Evolutionary conservation across 2,113 vertebrate genomes (phyloP).

Genomic region (Hiodon alosoides): DNA sequence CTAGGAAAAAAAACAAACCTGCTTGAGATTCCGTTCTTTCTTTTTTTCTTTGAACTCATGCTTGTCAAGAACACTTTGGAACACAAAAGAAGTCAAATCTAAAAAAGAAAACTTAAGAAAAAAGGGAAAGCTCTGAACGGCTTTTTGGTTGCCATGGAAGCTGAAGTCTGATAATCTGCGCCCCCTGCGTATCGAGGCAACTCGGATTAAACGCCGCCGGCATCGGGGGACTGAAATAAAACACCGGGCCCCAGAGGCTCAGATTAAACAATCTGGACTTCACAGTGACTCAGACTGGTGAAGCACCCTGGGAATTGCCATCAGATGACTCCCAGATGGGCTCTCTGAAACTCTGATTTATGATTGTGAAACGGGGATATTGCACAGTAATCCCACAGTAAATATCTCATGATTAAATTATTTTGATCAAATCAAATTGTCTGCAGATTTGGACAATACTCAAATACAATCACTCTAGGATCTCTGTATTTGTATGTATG

Average conservation of each 20-base stretch:
- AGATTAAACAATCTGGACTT: constrained; percentile 1
- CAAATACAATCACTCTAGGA: too few species aligned
- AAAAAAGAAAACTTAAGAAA: too few species aligned
- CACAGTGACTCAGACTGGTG: constrained; percentile 42
- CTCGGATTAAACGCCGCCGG: not conserved
- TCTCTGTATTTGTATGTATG: too few species aligned
- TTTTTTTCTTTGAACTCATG: not conserved
- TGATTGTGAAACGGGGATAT: constrained; percentile 34
- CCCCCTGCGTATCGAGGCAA: not conserved
- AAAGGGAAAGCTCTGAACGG: not conserved
- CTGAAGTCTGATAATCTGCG: not conserved
- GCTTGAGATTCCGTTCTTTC: not conserved
- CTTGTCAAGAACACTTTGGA: too few species aligned
- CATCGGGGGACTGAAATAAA: too few species aligned
- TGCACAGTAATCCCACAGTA: constrained; percentile 27
- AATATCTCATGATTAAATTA: not conserved
- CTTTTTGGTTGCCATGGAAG: not conserved
- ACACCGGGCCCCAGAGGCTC: too few species aligned
- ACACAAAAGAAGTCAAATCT: too few species aligned
- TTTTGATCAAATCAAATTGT: not conserved
- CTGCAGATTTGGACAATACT: not conserved
- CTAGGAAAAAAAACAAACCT: not conserved
- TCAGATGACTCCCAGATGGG: constrained; percentile 47
- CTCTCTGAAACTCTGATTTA: constrained; percentile 36
- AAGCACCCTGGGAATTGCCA: constrained; percentile 43